A percentile compares a stretch with the other conserved stretches of the same genome.
Evolutionary conservation across 1,140 invertebrate species (phyloP).

Genomic region (Aphidius gifuensis): DNA sequence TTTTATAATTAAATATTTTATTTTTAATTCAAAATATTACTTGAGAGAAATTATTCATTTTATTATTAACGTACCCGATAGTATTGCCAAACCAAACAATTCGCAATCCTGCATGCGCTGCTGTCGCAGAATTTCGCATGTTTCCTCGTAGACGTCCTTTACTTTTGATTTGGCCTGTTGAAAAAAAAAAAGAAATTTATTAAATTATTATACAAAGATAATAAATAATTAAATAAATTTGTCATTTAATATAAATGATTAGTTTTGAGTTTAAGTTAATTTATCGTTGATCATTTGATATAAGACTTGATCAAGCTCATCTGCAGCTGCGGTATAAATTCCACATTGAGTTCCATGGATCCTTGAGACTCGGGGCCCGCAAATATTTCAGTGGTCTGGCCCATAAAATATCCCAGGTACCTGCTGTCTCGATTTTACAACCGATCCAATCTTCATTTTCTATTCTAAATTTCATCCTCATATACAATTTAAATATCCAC

Average conservation of each 20-base stretch:
- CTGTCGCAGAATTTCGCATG: slow-evolving; percentile 72
- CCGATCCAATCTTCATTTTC: slow-evolving; percentile 31
- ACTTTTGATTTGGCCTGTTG: slow-evolving; percentile 76
- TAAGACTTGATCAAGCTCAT: slow-evolving; percentile 22
- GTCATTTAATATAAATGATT: slow-evolving; percentile 13
- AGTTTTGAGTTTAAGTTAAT: slow-evolving; percentile 24
- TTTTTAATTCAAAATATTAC: too few relatives aligned
- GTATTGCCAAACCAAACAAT: slow-evolving; percentile 77
- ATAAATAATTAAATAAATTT: not conserved
- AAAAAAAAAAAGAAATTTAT: slow-evolving; percentile 36
- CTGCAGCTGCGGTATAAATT: slow-evolving; percentile 29
- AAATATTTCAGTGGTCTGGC: slow-evolving; percentile 29
- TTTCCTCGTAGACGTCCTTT: slow-evolving; percentile 77
- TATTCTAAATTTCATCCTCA: not conserved
- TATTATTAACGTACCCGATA: slow-evolving; percentile 64
- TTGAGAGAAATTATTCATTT: too few relatives aligned
- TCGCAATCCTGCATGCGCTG: slow-evolving; percentile 79
- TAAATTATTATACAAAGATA: not conserved
- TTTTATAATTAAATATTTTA: too few relatives aligned
- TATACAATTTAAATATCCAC: too few relatives aligned
- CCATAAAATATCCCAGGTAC: slow-evolving; percentile 35
- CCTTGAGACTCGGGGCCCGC: slow-evolving; percentile 9
- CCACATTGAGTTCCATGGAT: slow-evolving; percentile 28
- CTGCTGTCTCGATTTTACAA: slow-evolving; percentile 33
- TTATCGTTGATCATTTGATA: slow-evolving; percentile 34